phyloP scores from a whole-genome alignment of 37 sponge, comb jelly and placozoan genomes.

The Bolinopsis microptera region DNA sequence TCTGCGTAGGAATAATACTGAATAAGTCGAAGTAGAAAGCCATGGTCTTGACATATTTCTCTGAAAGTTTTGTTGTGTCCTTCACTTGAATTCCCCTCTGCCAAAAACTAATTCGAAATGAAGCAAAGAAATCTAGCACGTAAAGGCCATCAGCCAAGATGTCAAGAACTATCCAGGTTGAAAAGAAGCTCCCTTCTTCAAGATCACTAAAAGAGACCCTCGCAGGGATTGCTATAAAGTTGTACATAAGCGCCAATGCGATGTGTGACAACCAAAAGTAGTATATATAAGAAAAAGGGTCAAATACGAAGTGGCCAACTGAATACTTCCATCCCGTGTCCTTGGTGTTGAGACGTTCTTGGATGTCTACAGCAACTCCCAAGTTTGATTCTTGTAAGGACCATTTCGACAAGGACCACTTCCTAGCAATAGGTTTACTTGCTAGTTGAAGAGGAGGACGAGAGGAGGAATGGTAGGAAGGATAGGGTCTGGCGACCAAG shows the following conservation, averaged over 20 bases:
- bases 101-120: conserved; percentile 71
- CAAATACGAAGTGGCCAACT: conserved; percentile 17
- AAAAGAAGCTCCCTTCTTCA: conserved; percentile 8
- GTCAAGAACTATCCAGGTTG: conserved; percentile 46
- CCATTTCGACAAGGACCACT: too few relatives aligned
- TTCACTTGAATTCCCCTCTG: conserved; percentile 79
- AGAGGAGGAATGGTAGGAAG: too few relatives aligned
- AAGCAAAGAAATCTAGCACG: conserved; percentile 57
- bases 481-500: too few relatives aligned
- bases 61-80: conserved; percentile 72
- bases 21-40: conserved; percentile 79
- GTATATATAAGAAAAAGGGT: conserved; percentile 24
- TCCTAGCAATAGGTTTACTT: too few relatives aligned
- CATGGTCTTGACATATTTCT: conserved; percentile 72
- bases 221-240: conserved; percentile 48
- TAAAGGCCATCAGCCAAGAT: conserved; percentile 40
- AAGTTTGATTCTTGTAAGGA: conserved; percentile 28
- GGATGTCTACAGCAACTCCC: conserved; percentile 3
- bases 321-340: background rate
- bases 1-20: conserved; percentile 77
- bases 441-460: too few relatives aligned
- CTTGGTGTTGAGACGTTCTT: conserved; percentile 18
- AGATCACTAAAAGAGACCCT: conserved; percentile 30
- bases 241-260: conserved; percentile 49
- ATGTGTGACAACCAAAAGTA: conserved; percentile 56